Evolutionary conservation across 2,113 vertebrate species (phyloP).

Genomic region (Clarias gariepinus): DNA sequence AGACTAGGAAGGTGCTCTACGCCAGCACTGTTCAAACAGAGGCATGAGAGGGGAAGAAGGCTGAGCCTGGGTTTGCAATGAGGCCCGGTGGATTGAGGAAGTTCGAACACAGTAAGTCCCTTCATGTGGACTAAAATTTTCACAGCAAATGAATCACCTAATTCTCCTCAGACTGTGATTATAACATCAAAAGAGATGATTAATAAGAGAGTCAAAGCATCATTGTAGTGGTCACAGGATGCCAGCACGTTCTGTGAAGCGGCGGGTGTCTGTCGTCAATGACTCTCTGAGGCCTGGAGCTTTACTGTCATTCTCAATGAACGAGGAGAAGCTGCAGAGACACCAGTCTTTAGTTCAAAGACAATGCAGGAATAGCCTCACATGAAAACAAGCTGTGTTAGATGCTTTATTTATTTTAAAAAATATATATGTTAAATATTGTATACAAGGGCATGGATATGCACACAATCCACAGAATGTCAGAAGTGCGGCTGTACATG

Average conservation of each 20-base stretch:
- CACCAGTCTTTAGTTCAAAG: neutral
- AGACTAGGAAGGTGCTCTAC: slow-evolving; percentile 18
- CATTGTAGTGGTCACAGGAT: slow-evolving; percentile 12
- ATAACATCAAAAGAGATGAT: slow-evolving; percentile 58
- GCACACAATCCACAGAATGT: neutral
- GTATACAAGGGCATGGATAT: neutral
- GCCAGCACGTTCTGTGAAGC: slow-evolving; percentile 41
- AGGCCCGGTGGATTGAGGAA: slow-evolving; percentile 21
- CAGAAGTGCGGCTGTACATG: neutral
- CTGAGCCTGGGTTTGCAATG: slow-evolving; percentile 6
- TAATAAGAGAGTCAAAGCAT: slow-evolving; percentile 57
- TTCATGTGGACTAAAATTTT: slow-evolving; percentile 47
- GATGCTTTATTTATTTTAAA: neutral
- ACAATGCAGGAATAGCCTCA: neutral
- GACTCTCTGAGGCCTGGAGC: neutral
- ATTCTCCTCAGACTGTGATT: slow-evolving; percentile 52
- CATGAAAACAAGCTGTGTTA: neutral
- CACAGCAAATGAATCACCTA: slow-evolving; percentile 54
- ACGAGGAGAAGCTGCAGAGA: neutral
- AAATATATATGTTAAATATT: neutral
- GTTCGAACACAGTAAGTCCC: slow-evolving; percentile 34
- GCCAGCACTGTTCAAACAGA: slow-evolving; percentile 20
- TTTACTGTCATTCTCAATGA: neutral
- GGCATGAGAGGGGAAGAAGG: slow-evolving; percentile 6
- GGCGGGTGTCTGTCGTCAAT: slow-evolving; percentile 56